These are phyloP conservation scores for Yponomeuta plumbellus DNA, from an alignment of 2,888 invertebrate species.

Conservation along the genomic window DNA sequence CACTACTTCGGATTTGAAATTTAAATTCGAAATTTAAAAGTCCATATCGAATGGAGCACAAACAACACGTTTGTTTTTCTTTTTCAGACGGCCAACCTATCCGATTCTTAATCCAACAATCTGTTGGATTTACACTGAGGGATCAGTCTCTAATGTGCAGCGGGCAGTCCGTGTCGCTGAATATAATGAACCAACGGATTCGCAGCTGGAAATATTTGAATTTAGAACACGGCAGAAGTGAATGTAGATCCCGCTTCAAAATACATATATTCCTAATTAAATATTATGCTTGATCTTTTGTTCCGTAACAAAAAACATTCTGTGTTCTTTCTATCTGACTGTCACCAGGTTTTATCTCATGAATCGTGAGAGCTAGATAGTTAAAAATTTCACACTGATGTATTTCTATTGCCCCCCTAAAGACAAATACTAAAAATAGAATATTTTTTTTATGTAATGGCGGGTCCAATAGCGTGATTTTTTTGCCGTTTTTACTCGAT, in stretches of 20 bases:
- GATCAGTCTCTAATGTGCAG: conserved; percentile 57
- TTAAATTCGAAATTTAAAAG: not conserved
- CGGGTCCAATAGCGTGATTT: too few relatives aligned
- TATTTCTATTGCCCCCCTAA: too few relatives aligned
- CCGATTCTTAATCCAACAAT: conserved; percentile 52
- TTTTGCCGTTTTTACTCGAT: too few relatives aligned
- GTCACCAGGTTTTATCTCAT: too few relatives aligned
- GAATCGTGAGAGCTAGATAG: too few relatives aligned
- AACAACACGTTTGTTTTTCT: conserved; percentile 27
- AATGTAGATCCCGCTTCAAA: conserved; percentile 46
- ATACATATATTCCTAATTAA: conserved; percentile 41
- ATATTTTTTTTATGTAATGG: too few relatives aligned
- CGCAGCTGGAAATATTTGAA: conserved; percentile 25
- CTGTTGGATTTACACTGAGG: conserved; percentile 50
- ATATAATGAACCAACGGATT: conserved; percentile 34
- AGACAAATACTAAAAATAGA: too few relatives aligned
- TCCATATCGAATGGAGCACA: conserved; percentile 12
- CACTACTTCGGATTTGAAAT: conserved; percentile 4
- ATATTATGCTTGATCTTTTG: conserved; percentile 42
- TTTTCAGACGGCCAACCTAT: conserved; percentile 32
- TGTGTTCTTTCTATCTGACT: too few relatives aligned
- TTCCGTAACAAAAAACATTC: too few relatives aligned
- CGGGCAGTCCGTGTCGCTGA: conserved; percentile 62
- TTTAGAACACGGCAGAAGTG: conserved; percentile 31
- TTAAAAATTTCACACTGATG: too few relatives aligned